These are phyloP conservation scores for Drosophila infuscata DNA, from an alignment of 2,888 invertebrate species.

Conservation along the genomic window DNA sequence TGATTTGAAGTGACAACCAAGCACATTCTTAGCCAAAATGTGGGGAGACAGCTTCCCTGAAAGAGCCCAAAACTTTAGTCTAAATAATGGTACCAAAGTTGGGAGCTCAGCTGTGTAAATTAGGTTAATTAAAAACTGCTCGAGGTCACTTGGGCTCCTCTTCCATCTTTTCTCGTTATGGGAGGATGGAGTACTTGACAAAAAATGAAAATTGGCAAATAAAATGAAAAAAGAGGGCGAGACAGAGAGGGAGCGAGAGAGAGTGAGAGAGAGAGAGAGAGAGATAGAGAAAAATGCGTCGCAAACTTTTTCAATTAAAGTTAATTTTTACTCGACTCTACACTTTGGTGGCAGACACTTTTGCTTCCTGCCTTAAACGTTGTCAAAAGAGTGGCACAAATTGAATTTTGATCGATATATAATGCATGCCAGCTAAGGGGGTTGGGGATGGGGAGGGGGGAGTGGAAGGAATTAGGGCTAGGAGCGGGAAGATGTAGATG, in stretches of 20 bases:
- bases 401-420: constrained; percentile 82
- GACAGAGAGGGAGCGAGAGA: not conserved
- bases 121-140: constrained; percentile 81
- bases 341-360: not conserved
- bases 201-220: constrained; percentile 25
- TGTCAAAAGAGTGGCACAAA: constrained; percentile 73
- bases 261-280: not conserved
- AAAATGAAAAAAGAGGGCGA: constrained; percentile 13
- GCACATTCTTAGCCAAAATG: not conserved
- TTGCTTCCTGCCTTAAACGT: constrained; percentile 51
- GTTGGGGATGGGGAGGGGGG: no score
- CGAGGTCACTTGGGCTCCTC: constrained; percentile 56
- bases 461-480: not conserved
- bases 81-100: constrained; percentile 58
- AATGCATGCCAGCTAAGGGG: constrained; percentile 50
- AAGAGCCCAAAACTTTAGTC: constrained; percentile 28
- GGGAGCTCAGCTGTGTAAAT: constrained; percentile 65
- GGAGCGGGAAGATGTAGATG: constrained; percentile 17
- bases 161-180: constrained; percentile 15
- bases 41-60: not conserved
- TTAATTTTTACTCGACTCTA: constrained; percentile 61
- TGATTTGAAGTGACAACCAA: constrained; percentile 37
- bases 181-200: not conserved
- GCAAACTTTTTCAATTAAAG: constrained; percentile 80
- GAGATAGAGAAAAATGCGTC: constrained; percentile 46